Base-by-base conservation (phyloP, 2,888 invertebrate genomes). In the Meta bourneti region DNA sequence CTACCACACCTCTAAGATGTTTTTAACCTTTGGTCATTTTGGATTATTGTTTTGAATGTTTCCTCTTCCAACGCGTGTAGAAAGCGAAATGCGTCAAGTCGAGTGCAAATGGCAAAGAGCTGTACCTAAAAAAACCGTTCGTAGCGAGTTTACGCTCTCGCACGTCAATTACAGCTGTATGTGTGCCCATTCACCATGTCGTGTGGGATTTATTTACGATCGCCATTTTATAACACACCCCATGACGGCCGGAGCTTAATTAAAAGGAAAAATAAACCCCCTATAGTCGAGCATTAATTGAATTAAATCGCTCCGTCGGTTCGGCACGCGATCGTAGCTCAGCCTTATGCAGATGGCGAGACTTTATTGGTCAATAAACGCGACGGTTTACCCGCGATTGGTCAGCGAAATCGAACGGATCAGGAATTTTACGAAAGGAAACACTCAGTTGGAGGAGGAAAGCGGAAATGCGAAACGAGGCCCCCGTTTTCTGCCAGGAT, bases 381-480 rank as follows among this genome's bases (percentile, higher is more conserved):
- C 79, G 71, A 34, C n/a, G 7, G 19, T 52, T 34, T 19, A 71
- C n/a, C 87, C n/a, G 72, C 20, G 20, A 86, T 78, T 78, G 78
- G 77, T 61, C 51, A 85, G 61, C 52, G 51, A n/a, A 19, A 54
- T 13, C 19, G 0, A 80, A 51, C 71, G 16, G 51, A 87, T 86
- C 69, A 34, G 20, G 13, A 6, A 9, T 9, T 81, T 52, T 19
- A 6, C 78, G 52, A 52, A 78, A 54, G 52, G 52, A 51, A 78
- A 78, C 51, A 52, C 6, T 7, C 34, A 80, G 61, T 80, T 80
- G 20, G 80, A 80, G 34, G 19, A 82, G 71, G 49, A 70, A 75
- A 75, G 70, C 77, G 86, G 86, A 86, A 86, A 86, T 20, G 72
- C 71, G 20, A 72, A 82, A 16, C 75, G 16, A 48, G 7, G 70